These are phyloP conservation scores for Perca fluviatilis DNA, from an alignment of 2,113 vertebrate species.

Conservation along the genomic window DNA sequence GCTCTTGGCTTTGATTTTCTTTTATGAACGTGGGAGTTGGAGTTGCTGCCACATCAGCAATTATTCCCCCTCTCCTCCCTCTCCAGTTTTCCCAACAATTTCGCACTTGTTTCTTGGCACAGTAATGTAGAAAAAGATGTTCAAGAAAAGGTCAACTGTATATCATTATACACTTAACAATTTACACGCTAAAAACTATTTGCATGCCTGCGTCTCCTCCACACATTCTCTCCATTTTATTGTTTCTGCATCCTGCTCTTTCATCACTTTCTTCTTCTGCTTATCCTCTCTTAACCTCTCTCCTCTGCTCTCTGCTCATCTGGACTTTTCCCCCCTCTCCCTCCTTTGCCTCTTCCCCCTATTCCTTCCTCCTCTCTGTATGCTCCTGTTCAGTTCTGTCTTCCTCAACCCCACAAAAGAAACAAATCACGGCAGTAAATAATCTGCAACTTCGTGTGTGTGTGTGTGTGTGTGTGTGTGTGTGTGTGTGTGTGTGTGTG, in stretches of 20 bases:
- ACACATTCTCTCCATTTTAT: background rate
- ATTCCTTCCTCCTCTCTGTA: background rate
- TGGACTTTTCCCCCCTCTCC: background rate
- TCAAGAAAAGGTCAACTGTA: conserved; percentile 17
- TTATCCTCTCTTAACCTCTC: conserved; percentile 38
- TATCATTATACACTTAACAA: conserved; percentile 17
- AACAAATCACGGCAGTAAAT: conserved; percentile 20
- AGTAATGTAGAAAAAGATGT: background rate
- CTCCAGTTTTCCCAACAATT: background rate
- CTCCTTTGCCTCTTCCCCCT: background rate
- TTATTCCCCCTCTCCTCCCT: conserved; percentile 22
- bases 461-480: too few relatives aligned
- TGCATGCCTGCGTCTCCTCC: background rate
- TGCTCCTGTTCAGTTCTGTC: conserved; percentile 7
- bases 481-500: too few relatives aligned
- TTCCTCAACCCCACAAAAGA: conserved; percentile 9
- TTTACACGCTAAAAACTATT: conserved; percentile 19
- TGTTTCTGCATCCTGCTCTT: background rate
- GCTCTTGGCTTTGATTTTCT: conserved; percentile 40
- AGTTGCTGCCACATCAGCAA: conserved; percentile 58
- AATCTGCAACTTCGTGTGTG: conserved; percentile 4
- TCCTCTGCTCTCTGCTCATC: conserved; percentile 13
- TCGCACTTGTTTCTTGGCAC: conserved; percentile 25
- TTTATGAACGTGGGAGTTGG: conserved; percentile 40
- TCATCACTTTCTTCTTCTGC: background rate